phyloP scores from a whole-genome alignment of 1,140 invertebrate species.

The Apolygus lucorum region DNA sequence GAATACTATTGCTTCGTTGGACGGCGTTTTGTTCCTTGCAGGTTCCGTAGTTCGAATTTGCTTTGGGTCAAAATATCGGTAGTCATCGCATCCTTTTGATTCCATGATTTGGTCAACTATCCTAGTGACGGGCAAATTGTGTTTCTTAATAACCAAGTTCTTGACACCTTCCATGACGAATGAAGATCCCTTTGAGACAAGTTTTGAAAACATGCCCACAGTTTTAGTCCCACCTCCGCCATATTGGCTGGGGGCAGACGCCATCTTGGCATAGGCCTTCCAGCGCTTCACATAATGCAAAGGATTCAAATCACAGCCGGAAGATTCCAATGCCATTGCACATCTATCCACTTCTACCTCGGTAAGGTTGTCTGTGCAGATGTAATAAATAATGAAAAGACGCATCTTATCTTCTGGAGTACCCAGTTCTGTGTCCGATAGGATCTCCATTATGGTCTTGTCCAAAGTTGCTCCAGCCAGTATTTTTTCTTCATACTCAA shows the following conservation, averaged over 20 bases:
- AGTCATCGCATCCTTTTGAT: conserved; percentile 72
- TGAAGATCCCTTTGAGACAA: conserved; percentile 91
- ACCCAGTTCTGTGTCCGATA: conserved; percentile 78
- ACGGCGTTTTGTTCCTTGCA: conserved; percentile 44
- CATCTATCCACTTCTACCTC: conserved; percentile 78
- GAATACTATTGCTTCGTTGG: conserved; percentile 90
- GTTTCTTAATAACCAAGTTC: conserved; percentile 95
- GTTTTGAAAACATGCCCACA: conserved; percentile 95
- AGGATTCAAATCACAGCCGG: conserved; percentile 76
- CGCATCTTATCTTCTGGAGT: conserved; percentile 87
- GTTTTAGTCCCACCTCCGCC: conserved; percentile 93
- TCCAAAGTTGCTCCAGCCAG: conserved; percentile 74
- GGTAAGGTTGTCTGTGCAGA: conserved; percentile 69
- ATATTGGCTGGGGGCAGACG: conserved; percentile 51
- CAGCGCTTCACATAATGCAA: conserved; percentile 82
- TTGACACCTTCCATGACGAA: conserved; percentile 99
- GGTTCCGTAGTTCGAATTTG: conserved; percentile 62
- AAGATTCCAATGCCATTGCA: conserved; percentile 62
- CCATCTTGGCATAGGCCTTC: conserved; percentile 80
- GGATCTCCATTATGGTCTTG: conserved; percentile 66
- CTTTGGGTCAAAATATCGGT: conserved; percentile 87
- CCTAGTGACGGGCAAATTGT: conserved; percentile 85
- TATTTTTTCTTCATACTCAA: conserved; percentile 96
- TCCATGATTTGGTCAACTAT: conserved; percentile 89
- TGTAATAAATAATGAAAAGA: conserved; percentile 89